Conservation (phyloP, 2,113 vertebrate species). For the Dendrocopos noguchii region DNA sequence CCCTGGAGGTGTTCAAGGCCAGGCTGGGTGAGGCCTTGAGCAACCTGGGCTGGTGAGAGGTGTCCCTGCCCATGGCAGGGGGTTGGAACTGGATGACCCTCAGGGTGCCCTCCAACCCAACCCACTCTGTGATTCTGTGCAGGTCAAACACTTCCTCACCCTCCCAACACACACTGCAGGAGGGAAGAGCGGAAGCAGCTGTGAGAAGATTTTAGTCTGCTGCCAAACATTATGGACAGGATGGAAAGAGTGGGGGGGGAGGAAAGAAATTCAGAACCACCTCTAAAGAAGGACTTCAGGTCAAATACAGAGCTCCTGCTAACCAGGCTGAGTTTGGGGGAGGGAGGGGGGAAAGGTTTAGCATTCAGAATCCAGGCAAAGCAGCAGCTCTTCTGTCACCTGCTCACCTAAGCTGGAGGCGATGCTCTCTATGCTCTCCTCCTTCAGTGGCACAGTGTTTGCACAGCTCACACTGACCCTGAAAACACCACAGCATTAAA, state of each 20-base stretch:
- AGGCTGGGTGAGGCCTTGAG: too few species aligned
- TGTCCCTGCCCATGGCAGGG: too few species aligned
- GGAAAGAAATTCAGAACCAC: too few species aligned
- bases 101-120: too few species aligned
- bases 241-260: neutral
- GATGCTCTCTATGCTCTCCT: conserved; percentile 63
- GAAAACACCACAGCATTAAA: neutral
- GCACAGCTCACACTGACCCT: conserved; percentile 64
- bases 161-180: neutral
- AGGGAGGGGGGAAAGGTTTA: neutral
- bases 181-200: neutral
- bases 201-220: rapidly evolving
- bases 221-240: neutral
- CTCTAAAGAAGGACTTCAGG: too few species aligned
- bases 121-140: too few species aligned
- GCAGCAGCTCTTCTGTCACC: too few species aligned
- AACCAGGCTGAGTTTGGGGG: too few species aligned
- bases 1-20: too few species aligned
- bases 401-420: conserved; percentile 64
- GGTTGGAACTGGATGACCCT: too few species aligned
- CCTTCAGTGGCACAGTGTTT: neutral
- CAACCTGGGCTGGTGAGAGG: too few species aligned
- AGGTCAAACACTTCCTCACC: neutral
- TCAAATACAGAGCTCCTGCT: neutral
- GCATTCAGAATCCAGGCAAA: rapidly evolving